These are phyloP conservation scores for Tetranychus piercei DNA, from an alignment of 2,888 invertebrate genomes.

Conservation along the genomic window DNA sequence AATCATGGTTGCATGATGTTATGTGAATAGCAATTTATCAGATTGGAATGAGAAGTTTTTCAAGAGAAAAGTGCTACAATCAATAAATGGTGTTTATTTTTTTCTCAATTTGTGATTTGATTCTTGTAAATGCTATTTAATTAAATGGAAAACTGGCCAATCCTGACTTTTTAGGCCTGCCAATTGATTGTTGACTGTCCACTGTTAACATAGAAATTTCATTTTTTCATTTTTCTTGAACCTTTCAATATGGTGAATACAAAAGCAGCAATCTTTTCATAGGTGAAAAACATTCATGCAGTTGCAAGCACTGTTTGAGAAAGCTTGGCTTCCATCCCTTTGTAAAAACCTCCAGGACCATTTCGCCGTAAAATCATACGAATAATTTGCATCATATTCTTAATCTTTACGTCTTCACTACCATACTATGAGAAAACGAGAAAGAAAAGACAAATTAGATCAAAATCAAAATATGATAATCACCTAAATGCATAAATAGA, in stretches of 20 bases:
- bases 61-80: no score
- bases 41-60: no score
- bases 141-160: no score
- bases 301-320: conserved; percentile 72
- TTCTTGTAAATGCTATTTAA: no score
- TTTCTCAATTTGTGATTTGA: no score
- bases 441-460: background rate
- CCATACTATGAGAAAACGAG: conserved; percentile 22
- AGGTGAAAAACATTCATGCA: conserved; percentile 72
- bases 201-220: background rate
- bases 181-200: no score
- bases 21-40: no score
- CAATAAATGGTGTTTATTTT: no score
- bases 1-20: no score
- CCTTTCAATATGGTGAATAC: conserved; percentile 40
- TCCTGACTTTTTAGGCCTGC: no score
- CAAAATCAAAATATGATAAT: background rate
- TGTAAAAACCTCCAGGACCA: conserved; percentile 52
- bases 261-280: conserved; percentile 63
- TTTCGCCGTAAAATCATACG: conserved; percentile 36
- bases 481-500: conserved; percentile 1
- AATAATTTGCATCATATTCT: conserved; percentile 21
- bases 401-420: conserved; percentile 21
- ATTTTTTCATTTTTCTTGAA: conserved; percentile 12
- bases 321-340: conserved; percentile 73